Evolutionary conservation across 2,888 invertebrate genomes (phyloP).

Genomic region (Synergus gifuensis): DNA sequence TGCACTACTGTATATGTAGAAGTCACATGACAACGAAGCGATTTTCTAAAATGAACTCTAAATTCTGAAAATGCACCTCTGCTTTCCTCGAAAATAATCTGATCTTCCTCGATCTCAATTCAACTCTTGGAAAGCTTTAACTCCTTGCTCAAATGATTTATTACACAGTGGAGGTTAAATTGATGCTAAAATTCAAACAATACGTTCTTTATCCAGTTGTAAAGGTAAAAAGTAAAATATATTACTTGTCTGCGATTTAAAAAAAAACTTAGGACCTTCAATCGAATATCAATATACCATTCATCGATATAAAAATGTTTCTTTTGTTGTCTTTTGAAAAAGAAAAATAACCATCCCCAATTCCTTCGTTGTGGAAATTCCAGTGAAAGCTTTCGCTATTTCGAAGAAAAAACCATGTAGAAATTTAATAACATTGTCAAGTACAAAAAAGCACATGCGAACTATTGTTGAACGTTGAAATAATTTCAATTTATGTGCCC

Average conservation of each 20-base stretch:
- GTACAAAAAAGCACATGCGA: background rate
- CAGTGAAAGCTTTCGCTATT: too few relatives aligned
- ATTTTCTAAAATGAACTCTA: background rate
- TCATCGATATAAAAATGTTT: background rate
- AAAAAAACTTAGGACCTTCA: background rate
- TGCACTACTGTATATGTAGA: background rate
- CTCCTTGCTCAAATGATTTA: background rate
- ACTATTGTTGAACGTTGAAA: background rate
- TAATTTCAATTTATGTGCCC: background rate
- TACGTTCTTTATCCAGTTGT: background rate
- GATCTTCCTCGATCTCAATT: background rate
- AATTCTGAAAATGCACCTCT: background rate
- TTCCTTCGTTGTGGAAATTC: background rate
- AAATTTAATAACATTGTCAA: background rate
- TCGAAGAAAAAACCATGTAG: background rate
- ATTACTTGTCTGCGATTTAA: background rate
- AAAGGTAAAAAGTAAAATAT: background rate
- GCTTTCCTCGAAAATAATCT: background rate
- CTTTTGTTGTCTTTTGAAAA: background rate
- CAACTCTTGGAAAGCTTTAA: background rate
- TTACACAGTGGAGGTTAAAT: too few relatives aligned
- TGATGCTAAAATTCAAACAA: background rate
- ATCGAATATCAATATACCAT: background rate
- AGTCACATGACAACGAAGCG: background rate
- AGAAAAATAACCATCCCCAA: background rate